Evolutionary conservation across 2,888 invertebrate species (phyloP).

Genomic region (Linyphia triangularis): DNA sequence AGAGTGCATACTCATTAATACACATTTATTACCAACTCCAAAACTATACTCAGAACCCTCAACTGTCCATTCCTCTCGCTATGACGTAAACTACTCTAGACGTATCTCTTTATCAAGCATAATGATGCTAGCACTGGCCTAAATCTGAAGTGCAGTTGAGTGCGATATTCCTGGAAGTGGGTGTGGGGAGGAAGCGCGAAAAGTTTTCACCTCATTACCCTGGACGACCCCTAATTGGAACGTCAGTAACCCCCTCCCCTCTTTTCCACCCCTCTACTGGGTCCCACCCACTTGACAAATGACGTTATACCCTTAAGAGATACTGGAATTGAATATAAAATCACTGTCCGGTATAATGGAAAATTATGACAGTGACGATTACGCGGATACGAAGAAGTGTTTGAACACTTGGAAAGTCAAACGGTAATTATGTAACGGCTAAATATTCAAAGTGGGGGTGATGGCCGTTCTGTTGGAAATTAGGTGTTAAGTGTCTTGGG

Average conservation of each 20-base stretch:
- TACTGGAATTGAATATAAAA: not conserved
- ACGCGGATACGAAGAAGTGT: not conserved
- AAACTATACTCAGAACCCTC: no score
- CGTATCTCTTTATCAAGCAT: not conserved
- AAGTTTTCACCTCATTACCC: constrained; percentile 23
- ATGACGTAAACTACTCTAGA: not conserved
- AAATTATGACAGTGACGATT: not conserved
- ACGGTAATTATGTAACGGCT: not conserved
- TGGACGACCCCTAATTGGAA: constrained; percentile 33
- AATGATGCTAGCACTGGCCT: not conserved
- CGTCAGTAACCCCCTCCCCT: not conserved
- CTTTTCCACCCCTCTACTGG: no score
- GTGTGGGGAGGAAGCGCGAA: not conserved
- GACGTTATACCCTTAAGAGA: not conserved
- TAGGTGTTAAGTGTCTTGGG: not conserved
- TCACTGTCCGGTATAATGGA: not conserved
- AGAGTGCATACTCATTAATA: no score
- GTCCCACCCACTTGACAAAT: not conserved
- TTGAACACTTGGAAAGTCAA: not conserved
- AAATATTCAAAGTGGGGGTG: not conserved
- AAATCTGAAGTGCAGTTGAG: not conserved
- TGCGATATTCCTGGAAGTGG: not conserved
- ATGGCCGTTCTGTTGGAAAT: not conserved
- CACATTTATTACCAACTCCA: no score
- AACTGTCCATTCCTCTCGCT: not conserved